These are phyloP conservation scores for Aromia moschata DNA, from an alignment of 2,888 invertebrate genomes.

Conservation along the genomic window DNA sequence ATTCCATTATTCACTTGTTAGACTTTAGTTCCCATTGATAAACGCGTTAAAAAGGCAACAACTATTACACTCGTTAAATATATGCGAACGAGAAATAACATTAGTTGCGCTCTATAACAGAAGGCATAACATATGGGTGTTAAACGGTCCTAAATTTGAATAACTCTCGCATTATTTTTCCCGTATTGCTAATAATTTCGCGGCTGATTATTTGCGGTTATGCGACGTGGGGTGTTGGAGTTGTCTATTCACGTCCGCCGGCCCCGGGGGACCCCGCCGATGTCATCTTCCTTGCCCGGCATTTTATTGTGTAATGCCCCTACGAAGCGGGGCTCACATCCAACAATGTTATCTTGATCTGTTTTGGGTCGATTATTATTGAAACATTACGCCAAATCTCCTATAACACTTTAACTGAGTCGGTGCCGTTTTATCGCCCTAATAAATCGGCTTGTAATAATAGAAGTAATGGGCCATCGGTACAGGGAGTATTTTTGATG, in stretches of 20 bases:
- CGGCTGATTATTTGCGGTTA: conserved; percentile 18
- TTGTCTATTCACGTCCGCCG: conserved; percentile 14
- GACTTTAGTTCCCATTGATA: too few species aligned
- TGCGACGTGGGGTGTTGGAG: conserved; percentile 22
- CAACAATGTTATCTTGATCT: conserved; percentile 50
- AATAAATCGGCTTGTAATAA: conserved; percentile 10
- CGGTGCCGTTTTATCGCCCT: conserved; percentile 23
- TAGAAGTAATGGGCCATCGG: neutral
- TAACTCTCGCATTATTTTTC: conserved; percentile 26
- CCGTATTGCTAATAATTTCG: conserved; percentile 21
- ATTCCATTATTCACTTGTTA: too few species aligned
- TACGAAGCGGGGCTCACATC: conserved; percentile 38
- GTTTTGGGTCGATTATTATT: conserved; percentile 47
- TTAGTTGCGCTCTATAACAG: conserved; percentile 26
- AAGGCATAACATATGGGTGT: conserved; percentile 28
- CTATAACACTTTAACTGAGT: conserved; percentile 38
- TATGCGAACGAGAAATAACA: neutral
- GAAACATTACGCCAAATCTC: conserved; percentile 48
- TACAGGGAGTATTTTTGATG: too few species aligned
- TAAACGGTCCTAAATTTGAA: conserved; percentile 28
- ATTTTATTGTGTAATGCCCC: conserved; percentile 39
- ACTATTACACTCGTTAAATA: neutral
- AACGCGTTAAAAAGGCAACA: too few species aligned
- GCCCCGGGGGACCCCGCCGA: conserved; percentile 35
- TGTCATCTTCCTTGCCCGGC: conserved; percentile 41